These are phyloP conservation scores for Eremophila alpestris DNA, from an alignment of 2,797 vertebrate species.

Conservation along the genomic window DNA sequence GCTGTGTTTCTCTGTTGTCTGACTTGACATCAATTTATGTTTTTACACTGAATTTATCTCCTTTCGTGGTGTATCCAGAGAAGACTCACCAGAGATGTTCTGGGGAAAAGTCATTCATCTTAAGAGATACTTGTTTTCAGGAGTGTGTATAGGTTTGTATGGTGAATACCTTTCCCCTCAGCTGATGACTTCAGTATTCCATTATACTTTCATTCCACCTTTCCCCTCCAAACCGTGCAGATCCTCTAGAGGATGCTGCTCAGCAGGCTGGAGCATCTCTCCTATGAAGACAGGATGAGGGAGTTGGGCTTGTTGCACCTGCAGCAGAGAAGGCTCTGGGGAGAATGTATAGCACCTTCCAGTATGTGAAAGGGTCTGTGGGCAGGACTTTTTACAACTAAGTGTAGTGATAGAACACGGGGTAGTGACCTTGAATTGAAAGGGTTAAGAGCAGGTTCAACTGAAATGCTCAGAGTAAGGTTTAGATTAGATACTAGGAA, in stretches of 20 bases:
- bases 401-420: neutral
- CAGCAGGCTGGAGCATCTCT: neutral
- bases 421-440: neutral
- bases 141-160: neutral
- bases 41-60: neutral
- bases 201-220: neutral
- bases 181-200: neutral
- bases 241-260: neutral
- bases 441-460: neutral
- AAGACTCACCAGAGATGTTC: neutral
- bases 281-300: neutral
- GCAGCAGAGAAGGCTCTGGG: neutral
- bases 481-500: neutral
- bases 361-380: neutral
- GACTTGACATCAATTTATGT: neutral
- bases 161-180: neutral
- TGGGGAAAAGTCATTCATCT: neutral
- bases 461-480: neutral
- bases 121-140: neutral
- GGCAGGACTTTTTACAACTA: neutral
- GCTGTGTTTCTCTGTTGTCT: neutral
- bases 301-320: neutral
- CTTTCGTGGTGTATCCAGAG: neutral
- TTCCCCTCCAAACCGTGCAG: neutral
- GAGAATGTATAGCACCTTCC: neutral